Evolutionary conservation across 2,888 invertebrate species (phyloP).

Genomic region (Drosophila neotestacea): DNA sequence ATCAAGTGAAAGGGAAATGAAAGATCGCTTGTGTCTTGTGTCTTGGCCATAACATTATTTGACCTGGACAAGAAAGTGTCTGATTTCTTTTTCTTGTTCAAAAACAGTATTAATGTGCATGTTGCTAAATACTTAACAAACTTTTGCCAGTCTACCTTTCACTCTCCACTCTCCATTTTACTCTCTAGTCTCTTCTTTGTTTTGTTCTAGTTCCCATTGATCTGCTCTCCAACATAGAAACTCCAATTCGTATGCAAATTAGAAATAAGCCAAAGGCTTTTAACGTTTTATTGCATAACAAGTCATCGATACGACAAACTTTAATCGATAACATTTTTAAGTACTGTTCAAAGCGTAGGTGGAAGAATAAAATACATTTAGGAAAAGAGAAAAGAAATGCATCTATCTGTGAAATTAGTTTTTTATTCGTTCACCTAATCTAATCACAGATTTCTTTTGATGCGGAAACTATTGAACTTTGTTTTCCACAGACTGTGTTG

Average conservation of each 20-base stretch:
- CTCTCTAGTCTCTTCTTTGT: constrained; percentile 1
- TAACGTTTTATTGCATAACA: neutral
- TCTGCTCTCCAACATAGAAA: neutral
- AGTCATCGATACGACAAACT: neutral
- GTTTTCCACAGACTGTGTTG: constrained; percentile 16
- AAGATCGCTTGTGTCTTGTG: constrained; percentile 30
- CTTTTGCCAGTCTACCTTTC: constrained; percentile 37
- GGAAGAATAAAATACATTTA: neutral
- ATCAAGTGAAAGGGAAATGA: constrained; percentile 59
- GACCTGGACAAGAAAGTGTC: constrained; percentile 51
- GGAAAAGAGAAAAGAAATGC: no score
- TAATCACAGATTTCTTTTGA: constrained; percentile 10
- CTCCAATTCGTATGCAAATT: no score
- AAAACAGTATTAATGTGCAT: constrained; percentile 19
- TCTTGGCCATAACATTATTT: constrained; percentile 39
- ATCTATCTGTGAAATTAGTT: neutral
- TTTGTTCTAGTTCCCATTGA: constrained; percentile 13
- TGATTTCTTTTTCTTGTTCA: constrained; percentile 51
- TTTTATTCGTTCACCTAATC: neutral
- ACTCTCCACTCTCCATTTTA: constrained; percentile 21
- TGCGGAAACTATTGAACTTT: constrained; percentile 49
- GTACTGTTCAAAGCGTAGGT: no score
- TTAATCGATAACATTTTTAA: neutral
- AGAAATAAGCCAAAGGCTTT: neutral
- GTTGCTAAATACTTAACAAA: constrained; percentile 27